phyloP scores from a whole-genome alignment of 2,797 vertebrate genomes.

The Tapirus indicus region DNA sequence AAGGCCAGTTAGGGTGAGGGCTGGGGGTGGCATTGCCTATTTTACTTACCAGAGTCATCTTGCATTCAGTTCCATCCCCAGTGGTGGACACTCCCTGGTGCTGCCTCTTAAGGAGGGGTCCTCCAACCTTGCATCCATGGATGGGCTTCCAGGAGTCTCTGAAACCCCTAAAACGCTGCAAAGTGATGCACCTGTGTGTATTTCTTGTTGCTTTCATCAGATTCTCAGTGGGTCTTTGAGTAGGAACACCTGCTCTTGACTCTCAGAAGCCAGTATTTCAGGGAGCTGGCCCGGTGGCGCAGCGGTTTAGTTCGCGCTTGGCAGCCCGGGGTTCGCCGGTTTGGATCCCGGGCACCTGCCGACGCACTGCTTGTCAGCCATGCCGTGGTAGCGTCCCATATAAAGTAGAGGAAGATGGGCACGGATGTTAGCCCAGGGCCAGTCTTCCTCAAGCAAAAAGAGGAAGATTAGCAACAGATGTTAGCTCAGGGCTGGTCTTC shows the following conservation, averaged over 20 bases:
- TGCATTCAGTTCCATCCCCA: accelerated
- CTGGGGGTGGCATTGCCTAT: not conserved
- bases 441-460: no score
- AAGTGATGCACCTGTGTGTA: no score
- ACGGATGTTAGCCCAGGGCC: no score
- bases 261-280: not conserved
- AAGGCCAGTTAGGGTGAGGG: not conserved
- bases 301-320: no score
- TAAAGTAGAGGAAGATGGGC: no score
- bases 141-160: not conserved
- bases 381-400: no score
- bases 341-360: no score
- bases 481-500: no score
- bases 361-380: no score
- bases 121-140: not conserved
- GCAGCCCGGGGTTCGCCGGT: no score
- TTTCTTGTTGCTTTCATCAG: not conserved
- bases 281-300: no score
- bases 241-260: not conserved
- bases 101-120: not conserved
- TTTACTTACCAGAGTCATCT: not conserved
- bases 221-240: not conserved
- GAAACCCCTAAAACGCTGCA: not conserved
- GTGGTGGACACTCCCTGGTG: not conserved
- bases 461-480: no score